phyloP scores from a whole-genome alignment of 2,888 invertebrate genomes.

The Trisateles emortualis region DNA sequence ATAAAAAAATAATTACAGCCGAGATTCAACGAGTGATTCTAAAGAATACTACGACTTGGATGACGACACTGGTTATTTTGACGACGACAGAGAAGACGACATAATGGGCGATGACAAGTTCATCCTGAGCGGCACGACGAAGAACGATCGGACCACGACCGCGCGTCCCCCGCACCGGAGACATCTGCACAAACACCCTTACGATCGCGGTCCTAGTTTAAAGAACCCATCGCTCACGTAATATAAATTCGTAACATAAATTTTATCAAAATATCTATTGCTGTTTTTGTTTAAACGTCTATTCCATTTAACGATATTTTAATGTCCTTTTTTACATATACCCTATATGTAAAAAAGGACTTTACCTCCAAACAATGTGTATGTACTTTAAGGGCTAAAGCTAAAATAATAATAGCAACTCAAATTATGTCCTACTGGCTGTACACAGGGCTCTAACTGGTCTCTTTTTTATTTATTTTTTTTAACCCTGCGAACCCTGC shows the following conservation, averaged over 20 bases:
- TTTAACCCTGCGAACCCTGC: too few relatives aligned
- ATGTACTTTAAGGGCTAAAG: too few relatives aligned
- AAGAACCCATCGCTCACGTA: constrained; percentile 32
- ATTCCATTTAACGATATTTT: background rate
- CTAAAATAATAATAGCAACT: too few relatives aligned
- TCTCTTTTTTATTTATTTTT: too few relatives aligned
- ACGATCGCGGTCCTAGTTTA: constrained; percentile 75
- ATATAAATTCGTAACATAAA: constrained; percentile 33
- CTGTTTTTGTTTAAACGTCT: constrained; percentile 13
- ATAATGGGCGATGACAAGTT: constrained; percentile 72
- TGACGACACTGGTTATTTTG: constrained; percentile 67
- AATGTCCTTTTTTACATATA: too few relatives aligned
- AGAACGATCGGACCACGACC: constrained; percentile 49
- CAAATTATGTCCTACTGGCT: too few relatives aligned
- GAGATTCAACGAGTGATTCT: constrained; percentile 52
- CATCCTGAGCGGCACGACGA: constrained; percentile 51
- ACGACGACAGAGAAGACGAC: constrained; percentile 69
- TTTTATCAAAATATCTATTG: constrained; percentile 9
- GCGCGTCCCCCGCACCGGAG: constrained; percentile 73
- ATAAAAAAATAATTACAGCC: constrained; percentile 42
- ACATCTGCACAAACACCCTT: constrained; percentile 85
- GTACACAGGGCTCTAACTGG: too few relatives aligned
- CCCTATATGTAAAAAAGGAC: too few relatives aligned
- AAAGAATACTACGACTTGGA: constrained; percentile 70
- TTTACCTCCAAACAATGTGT: too few relatives aligned